A percentile compares a stretch with the other conserved stretches of the same genome.
phyloP scores from a whole-genome alignment of 2,888 invertebrate species.

The Stenodera caucasica region DNA sequence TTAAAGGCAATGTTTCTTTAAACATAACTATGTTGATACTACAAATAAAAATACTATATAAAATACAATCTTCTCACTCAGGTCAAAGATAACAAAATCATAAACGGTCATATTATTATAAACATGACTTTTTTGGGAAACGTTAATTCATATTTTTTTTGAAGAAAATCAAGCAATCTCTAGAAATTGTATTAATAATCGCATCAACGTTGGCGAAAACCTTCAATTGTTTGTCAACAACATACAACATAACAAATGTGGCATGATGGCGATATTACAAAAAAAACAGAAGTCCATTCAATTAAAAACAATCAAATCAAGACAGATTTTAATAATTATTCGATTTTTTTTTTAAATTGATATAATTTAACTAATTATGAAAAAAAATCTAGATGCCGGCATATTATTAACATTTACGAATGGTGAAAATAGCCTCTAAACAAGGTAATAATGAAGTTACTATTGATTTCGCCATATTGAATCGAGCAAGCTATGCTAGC shows the following conservation, averaged over 20 bases:
- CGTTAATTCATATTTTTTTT: neutral
- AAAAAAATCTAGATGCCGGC: conserved; percentile 18
- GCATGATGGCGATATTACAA: neutral
- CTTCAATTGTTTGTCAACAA: conserved; percentile 13
- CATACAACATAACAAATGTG: neutral
- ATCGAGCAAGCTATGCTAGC: conserved; percentile 47
- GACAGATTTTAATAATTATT: neutral
- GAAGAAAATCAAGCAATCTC: neutral
- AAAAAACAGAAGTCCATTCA: neutral
- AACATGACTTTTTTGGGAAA: neutral
- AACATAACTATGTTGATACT: neutral
- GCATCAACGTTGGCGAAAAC: conserved; percentile 8
- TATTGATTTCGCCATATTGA: conserved; percentile 51
- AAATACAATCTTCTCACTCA: conserved; percentile 7
- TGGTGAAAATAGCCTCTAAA: conserved; percentile 32
- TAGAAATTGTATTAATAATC: conserved; percentile 2
- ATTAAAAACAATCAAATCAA: neutral
- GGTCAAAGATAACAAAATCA: conserved; percentile 18
- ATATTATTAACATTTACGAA: conserved; percentile 16
- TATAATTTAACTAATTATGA: neutral
- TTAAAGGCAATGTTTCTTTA: neutral
- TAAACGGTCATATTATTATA: neutral
- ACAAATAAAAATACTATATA: neutral
- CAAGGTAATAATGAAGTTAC: conserved; percentile 29
- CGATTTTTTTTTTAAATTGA: neutral